Conservation (phyloP, 1,140 invertebrate species). For the Mamestra configurata region DNA sequence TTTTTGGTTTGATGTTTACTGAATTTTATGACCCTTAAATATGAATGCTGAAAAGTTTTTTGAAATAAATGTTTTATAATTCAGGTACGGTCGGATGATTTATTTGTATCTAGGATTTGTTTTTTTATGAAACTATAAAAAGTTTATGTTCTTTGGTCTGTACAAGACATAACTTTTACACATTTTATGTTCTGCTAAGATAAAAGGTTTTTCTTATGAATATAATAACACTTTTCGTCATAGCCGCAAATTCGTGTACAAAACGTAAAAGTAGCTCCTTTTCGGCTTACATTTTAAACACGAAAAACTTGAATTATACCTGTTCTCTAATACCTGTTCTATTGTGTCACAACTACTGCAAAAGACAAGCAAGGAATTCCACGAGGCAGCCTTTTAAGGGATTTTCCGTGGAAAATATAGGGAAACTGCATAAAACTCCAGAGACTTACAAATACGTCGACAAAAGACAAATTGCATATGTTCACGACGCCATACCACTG, state of each 20-base stretch:
- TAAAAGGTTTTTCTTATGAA: too few species aligned
- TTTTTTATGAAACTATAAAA: not conserved
- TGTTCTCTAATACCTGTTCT: too few species aligned
- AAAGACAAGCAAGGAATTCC: not conserved
- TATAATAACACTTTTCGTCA: too few species aligned
- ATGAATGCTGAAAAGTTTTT: not conserved
- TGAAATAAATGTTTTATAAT: too few species aligned
- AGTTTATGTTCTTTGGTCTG: too few species aligned
- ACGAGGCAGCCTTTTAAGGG: not conserved
- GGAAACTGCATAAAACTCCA: constrained; percentile 22
- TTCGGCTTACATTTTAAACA: too few species aligned
- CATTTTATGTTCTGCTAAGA: too few species aligned
- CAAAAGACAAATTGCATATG: constrained; percentile 46
- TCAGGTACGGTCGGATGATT: not conserved
- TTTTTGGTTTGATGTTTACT: not conserved
- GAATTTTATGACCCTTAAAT: too few species aligned
- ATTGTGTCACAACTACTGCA: not conserved
- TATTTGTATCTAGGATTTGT: not conserved
- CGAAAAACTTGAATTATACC: too few species aligned
- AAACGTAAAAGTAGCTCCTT: too few species aligned
- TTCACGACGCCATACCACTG: constrained; percentile 4
- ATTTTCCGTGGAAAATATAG: not conserved
- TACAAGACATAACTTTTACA: too few species aligned
- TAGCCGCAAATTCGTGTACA: too few species aligned
- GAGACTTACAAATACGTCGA: constrained; percentile 37